Percentiles rank a stretch among this genome's conserved stretches.
Conservation (phyloP, 2,888 invertebrate genomes). For the Trichopoda pennipes region DNA sequence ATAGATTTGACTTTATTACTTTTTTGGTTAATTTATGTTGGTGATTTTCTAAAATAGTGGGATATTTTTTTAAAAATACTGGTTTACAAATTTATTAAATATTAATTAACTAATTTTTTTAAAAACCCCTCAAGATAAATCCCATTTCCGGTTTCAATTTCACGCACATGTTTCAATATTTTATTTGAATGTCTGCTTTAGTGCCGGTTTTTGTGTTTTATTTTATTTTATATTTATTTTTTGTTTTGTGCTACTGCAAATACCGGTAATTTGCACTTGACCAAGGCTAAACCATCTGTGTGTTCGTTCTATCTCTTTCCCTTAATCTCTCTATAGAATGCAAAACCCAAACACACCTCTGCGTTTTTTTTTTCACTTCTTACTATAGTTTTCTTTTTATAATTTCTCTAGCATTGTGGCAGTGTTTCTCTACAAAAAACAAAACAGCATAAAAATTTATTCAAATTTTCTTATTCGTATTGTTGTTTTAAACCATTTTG, state of each 20-base stretch:
- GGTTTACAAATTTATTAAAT: background rate
- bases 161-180: background rate
- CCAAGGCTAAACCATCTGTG: slow-evolving; percentile 52
- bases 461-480: slow-evolving; percentile 17
- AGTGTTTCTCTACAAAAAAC: background rate
- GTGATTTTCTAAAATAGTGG: no score
- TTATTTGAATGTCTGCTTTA: background rate
- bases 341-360: slow-evolving; percentile 13
- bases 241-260: slow-evolving; percentile 24
- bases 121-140: background rate
- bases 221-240: no score
- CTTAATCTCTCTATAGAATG: slow-evolving; percentile 21
- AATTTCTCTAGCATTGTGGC: slow-evolving; percentile 3
- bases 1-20: no score
- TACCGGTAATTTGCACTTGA: slow-evolving; percentile 67
- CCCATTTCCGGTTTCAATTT: slow-evolving; percentile 53
- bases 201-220: slow-evolving; percentile 8
- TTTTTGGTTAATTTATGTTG: no score
- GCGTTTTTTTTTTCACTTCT: background rate
- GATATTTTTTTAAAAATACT: background rate
- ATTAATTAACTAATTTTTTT: no score
- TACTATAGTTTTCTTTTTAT: background rate
- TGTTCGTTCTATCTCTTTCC: background rate
- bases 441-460: background rate
- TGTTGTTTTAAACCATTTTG: slow-evolving; percentile 3